Evolutionary conservation across 1,140 invertebrate species (phyloP), one percentile per base, ranked within the genome.

Genomic region (Diabrotica undecimpunctata): DNA sequence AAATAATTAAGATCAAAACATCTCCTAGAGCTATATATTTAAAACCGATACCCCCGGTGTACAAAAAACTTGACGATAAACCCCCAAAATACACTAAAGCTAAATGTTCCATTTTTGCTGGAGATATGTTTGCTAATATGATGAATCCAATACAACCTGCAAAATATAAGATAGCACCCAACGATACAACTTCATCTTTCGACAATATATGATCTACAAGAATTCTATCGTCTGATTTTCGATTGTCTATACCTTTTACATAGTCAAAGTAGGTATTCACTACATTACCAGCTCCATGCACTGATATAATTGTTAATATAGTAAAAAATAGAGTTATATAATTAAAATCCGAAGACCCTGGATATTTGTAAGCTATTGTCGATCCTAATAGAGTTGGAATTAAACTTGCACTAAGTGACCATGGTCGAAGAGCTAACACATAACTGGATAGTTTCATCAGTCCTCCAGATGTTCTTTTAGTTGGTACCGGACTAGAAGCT

Each of bases 251-350:
- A 38, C 95, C 95, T 81, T 94, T 93, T 7, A 93, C 86, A 77
- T 93, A 98, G 81, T 97, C 95, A 77, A 90, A 97, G 78, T 97
- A 97, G 0, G 95, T 97, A 77, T 98, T 97, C 0, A 98, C 95
- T n/a, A 97, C 88, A 81, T 97, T 97, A 46, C 95, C 95, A 61
- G 95, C 95, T 56, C 93, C 94, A 78, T 97, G 95, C 4, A 97
- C 95, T 11, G 91, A 94, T 57, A 96, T 81, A 7, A 95, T 88
- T 2, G 93, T 96, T 54, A 93, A 85, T 25, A 93, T 80, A 0
- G 94, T 95, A 0, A 95, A 80, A 7, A 95, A 71, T 62, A 96
- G 84, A 5, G 90, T 90, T 51, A 90, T 75, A 78, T 91, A 83
- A 74, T 87, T 93, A 75, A 96, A 95, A 54, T 89, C 84, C 51